Percentiles rank a stretch among this genome's conserved stretches.
phyloP scores from a whole-genome alignment of 1,140 invertebrate species.

The Microplitis mediator region DNA sequence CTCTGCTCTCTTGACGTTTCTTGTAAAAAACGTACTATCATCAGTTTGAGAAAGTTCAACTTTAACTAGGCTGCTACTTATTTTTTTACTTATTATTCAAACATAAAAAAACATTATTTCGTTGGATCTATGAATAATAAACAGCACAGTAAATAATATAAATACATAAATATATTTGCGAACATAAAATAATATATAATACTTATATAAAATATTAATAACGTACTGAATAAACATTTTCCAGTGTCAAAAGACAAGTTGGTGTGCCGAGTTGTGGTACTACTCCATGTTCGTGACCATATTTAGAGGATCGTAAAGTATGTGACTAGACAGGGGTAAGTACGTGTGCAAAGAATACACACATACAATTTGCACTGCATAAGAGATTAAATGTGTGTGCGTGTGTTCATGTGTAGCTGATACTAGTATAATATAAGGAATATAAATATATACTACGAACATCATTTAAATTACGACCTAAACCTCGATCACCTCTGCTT shows the following conservation, averaged over 20 bases:
- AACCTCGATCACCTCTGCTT: slow-evolving; percentile 28
- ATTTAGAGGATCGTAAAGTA: slow-evolving; percentile 36
- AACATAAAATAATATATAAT: background rate
- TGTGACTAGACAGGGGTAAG: slow-evolving; percentile 14
- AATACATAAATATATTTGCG: background rate
- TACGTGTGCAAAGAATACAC: background rate
- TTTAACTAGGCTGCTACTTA: background rate
- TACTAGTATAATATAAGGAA: background rate
- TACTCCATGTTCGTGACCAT: slow-evolving; percentile 35
- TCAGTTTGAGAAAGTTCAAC: background rate
- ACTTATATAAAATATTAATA: slow-evolving; percentile 5
- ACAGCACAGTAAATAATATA: background rate
- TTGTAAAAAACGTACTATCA: background rate
- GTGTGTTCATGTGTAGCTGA: background rate
- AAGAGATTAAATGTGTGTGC: background rate
- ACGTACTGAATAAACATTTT: slow-evolving; percentile 24
- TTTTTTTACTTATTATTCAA: too few relatives aligned
- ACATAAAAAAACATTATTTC: background rate
- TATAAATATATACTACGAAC: background rate
- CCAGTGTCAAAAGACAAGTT: slow-evolving; percentile 18
- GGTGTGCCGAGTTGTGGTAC: background rate
- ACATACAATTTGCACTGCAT: background rate
- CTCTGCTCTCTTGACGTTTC: background rate
- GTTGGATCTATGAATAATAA: background rate
- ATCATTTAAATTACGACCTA: slow-evolving; percentile 34